Evolutionary conservation across 1,140 invertebrate species (phyloP).

Genomic region (Stegodyphus dumicola): DNA sequence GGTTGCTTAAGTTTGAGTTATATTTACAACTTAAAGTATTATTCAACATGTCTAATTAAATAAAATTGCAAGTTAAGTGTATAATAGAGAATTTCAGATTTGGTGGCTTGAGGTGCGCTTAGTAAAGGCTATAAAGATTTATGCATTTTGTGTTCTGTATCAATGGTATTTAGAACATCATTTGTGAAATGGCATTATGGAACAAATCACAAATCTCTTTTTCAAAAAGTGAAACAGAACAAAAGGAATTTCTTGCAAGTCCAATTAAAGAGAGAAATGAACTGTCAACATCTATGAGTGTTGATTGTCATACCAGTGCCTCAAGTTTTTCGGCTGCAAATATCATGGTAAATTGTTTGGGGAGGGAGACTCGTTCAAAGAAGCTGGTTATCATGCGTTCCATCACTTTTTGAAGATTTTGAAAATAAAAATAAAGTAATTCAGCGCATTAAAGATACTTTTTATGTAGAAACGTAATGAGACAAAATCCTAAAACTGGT

Average conservation of each 20-base stretch:
- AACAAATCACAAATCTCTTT: background rate
- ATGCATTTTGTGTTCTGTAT: background rate
- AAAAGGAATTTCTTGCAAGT: background rate
- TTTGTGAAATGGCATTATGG: conserved; percentile 17
- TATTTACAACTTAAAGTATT: no score
- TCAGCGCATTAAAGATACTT: background rate
- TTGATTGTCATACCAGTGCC: background rate
- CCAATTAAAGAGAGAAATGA: no score
- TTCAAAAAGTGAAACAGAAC: background rate
- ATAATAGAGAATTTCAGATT: no score
- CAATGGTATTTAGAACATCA: background rate
- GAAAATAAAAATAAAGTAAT: conserved; percentile 15
- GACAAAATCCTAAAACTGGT: conserved; percentile 8
- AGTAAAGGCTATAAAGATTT: no score
- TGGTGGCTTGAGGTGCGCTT: no score
- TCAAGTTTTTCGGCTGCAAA: conserved; percentile 7
- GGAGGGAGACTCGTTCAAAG: background rate
- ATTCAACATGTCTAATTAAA: no score
- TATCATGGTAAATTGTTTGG: background rate
- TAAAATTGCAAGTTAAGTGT: no score
- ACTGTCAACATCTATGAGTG: background rate
- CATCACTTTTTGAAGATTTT: conserved; percentile 2
- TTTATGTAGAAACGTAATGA: background rate
- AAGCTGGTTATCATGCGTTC: background rate
- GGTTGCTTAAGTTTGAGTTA: no score